A percentile compares a stretch with the other conserved stretches of the same genome.
Evolutionary conservation across 2,797 vertebrate genomes (phyloP).

Genomic region (Dipus sagitta): DNA sequence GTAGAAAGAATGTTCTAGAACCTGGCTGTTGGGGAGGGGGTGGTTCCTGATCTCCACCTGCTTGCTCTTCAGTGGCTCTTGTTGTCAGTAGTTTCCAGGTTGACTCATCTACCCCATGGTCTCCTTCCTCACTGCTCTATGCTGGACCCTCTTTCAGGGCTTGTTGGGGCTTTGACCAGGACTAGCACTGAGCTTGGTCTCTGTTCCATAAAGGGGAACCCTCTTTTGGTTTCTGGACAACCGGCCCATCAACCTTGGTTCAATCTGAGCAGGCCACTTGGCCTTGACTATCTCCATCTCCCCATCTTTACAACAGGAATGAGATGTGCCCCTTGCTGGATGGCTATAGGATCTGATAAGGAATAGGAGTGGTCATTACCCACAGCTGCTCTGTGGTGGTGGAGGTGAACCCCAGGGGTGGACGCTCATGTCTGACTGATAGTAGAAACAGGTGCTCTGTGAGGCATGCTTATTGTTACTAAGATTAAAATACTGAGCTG

Average conservation of each 20-base stretch:
- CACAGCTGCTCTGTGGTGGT: accelerated
- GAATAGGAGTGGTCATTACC: accelerated
- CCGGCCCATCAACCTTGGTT: background rate
- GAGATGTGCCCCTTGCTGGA: background rate
- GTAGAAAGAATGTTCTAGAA: background rate
- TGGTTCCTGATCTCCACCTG: background rate
- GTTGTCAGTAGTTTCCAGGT: background rate
- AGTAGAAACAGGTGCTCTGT: background rate
- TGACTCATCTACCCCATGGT: background rate
- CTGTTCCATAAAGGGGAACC: background rate
- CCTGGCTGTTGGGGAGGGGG: background rate
- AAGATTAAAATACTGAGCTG: background rate
- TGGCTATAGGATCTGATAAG: accelerated
- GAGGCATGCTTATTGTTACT: too few relatives aligned
- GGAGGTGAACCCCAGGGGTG: too few relatives aligned
- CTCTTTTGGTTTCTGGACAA: background rate
- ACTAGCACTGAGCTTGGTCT: background rate
- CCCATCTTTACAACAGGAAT: background rate
- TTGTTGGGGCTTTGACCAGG: background rate
- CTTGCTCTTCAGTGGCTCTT: too few relatives aligned
- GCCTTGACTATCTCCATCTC: background rate
- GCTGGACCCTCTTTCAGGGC: background rate
- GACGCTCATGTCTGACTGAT: accelerated
- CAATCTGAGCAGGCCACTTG: background rate
- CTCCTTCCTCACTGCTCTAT: too few relatives aligned